phyloP scores from a whole-genome alignment of 2,797 vertebrate genomes.

The Petrocephalus sullivani region DNA sequence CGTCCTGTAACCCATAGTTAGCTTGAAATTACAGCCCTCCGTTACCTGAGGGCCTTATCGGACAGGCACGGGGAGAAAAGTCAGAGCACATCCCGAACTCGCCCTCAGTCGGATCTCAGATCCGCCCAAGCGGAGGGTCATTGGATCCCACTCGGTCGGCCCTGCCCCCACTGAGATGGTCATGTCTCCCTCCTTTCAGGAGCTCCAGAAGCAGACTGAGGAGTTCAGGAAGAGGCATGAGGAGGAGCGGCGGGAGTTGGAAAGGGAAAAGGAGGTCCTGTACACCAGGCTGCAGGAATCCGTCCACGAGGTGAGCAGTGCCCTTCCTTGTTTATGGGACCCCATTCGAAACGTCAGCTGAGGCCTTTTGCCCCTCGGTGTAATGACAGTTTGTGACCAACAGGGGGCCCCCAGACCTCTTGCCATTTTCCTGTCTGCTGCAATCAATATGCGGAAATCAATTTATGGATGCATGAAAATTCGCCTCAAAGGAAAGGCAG shows the following conservation, averaged over 20 bases:
- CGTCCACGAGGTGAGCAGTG: constrained; percentile 66
- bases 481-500: neutral
- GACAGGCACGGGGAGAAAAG: neutral
- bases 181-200: constrained; percentile 54
- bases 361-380: neutral
- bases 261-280: constrained; percentile 73
- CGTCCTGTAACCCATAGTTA: neutral
- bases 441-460: neutral
- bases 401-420: neutral
- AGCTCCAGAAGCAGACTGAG: constrained; percentile 63
- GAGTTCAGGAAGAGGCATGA: constrained; percentile 70
- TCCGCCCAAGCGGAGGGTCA: neutral
- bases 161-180: neutral
- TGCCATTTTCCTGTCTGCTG: neutral
- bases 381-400: neutral
- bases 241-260: constrained; percentile 62
- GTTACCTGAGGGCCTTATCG: too few relatives aligned
- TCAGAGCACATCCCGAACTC: neutral
- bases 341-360: neutral
- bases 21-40: neutral
- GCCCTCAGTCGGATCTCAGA: neutral
- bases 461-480: neutral
- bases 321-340: neutral
- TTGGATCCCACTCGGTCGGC: neutral
- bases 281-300: constrained; percentile 70